A percentile compares a stretch with the other conserved stretches of the same genome.
These are phyloP conservation scores for Marronus borbonicus DNA, from an alignment of 2,888 invertebrate species.

Conservation along the genomic window DNA sequence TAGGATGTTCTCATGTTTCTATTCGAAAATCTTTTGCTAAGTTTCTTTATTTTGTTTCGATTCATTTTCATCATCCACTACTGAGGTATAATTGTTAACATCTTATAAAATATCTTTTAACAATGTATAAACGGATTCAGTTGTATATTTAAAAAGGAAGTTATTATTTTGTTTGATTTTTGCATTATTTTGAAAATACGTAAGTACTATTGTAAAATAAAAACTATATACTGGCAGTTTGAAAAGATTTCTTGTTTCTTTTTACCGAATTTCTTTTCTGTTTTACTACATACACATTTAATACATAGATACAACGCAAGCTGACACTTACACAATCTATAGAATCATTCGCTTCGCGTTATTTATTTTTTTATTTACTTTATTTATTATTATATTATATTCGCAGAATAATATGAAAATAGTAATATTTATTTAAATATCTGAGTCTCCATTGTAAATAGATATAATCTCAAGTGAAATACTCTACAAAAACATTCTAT, in stretches of 20 bases:
- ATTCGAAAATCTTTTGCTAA: conserved; percentile 40
- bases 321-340: conserved; percentile 65
- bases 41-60: conserved; percentile 46
- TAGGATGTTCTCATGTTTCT: conserved; percentile 51
- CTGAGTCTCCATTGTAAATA: conserved; percentile 68
- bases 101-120: conserved; percentile 62
- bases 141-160: conserved; percentile 38
- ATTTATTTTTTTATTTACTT: conserved; percentile 61
- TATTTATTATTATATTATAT: conserved; percentile 59
- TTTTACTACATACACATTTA: conserved; percentile 61
- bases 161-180: conserved; percentile 17
- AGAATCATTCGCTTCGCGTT: conserved; percentile 55
- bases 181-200: conserved; percentile 47
- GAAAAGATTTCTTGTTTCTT: conserved; percentile 55
- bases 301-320: conserved; percentile 66
- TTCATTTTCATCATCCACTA: conserved; percentile 53
- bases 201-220: conserved; percentile 53
- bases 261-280: conserved; percentile 42
- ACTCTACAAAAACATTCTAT: conserved; percentile 66
- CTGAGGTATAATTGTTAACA: conserved; percentile 60
- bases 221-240: conserved; percentile 59
- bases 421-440: conserved; percentile 67
- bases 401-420: conserved; percentile 68
- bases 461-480: conserved; percentile 68
- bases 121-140: conserved; percentile 60